Conservation (phyloP, 2,888 invertebrate species). For the Amblyteles armatorius region DNA sequence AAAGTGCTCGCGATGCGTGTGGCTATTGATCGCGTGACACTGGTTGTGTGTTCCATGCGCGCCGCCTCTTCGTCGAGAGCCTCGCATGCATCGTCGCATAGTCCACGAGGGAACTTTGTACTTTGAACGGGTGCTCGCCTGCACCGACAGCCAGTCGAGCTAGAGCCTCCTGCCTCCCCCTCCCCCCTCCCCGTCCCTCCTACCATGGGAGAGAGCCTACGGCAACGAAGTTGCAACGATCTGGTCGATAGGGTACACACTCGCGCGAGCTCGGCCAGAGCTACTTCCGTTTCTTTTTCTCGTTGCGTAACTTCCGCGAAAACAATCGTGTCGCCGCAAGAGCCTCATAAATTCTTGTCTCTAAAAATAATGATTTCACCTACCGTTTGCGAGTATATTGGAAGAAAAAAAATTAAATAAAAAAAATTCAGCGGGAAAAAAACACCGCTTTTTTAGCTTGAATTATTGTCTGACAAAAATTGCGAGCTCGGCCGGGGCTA, state of each 20-base stretch:
- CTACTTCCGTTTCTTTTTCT: slow-evolving; percentile 61
- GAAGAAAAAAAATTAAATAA: background rate
- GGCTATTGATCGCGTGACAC: slow-evolving; percentile 66
- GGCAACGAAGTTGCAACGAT: slow-evolving; percentile 59
- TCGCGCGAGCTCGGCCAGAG: slow-evolving; percentile 30
- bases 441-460: too few species aligned
- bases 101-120: slow-evolving; percentile 60
- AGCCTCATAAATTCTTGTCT: background rate
- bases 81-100: slow-evolving; percentile 52
- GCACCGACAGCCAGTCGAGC: slow-evolving; percentile 11
- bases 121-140: slow-evolving; percentile 53
- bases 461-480: too few species aligned
- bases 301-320: slow-evolving; percentile 65
- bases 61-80: slow-evolving; percentile 26
- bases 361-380: too few species aligned
- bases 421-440: too few species aligned
- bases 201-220: background rate
- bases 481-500: slow-evolving; percentile 16
- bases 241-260: slow-evolving; percentile 57
- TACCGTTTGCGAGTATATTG: background rate
- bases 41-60: slow-evolving; percentile 31
- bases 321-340: slow-evolving; percentile 25
- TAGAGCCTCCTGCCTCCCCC: background rate
- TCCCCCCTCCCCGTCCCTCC: background rate
- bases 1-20: slow-evolving; percentile 55